Conservation (phyloP, 2,113 vertebrate species). For the Heliornis fulica region DNA sequence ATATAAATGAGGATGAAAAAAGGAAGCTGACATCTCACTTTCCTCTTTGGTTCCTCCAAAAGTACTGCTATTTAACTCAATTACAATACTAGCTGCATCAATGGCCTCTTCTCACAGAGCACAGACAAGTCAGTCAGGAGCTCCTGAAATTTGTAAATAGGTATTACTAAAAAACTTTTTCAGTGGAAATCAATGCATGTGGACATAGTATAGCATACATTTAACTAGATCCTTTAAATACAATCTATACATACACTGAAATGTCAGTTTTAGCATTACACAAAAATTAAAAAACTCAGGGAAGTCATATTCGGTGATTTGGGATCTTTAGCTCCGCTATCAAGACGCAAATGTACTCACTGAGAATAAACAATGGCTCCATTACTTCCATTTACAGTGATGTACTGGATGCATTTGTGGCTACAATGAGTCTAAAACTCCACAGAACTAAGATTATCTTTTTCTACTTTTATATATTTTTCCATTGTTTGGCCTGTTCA, state of each 20-base stretch:
- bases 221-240: background rate
- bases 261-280: background rate
- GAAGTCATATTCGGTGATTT: background rate
- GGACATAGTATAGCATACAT: background rate
- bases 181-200: background rate
- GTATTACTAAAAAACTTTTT: background rate
- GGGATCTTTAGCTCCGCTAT: background rate
- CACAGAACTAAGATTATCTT: background rate
- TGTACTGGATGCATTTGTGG: background rate
- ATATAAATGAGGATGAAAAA: background rate
- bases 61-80: background rate
- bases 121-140: background rate
- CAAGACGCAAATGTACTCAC: background rate
- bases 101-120: background rate
- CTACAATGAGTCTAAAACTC: background rate
- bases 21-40: background rate
- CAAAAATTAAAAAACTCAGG: background rate
- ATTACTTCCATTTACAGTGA: background rate
- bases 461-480: background rate
- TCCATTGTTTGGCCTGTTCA: background rate
- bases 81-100: background rate
- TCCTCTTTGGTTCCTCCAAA: background rate
- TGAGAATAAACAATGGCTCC: background rate
- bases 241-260: background rate
- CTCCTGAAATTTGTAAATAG: background rate